These are phyloP conservation scores for Patella caerulea DNA, from an alignment of 2,888 invertebrate genomes.

Conservation along the genomic window DNA sequence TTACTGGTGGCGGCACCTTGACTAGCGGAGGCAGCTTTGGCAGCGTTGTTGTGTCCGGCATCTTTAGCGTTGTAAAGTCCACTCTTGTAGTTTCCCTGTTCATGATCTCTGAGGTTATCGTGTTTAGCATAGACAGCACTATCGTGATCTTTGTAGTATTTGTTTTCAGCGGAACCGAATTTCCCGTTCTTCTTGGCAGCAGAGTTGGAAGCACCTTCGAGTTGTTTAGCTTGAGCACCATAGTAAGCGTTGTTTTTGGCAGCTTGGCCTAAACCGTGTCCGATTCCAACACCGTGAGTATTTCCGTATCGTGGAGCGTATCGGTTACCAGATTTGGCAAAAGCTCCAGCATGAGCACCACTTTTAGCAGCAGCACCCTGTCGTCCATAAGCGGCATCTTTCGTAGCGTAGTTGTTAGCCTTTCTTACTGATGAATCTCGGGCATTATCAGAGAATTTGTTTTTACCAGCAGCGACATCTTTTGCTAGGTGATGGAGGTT, in stretches of 20 bases:
- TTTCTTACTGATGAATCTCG: conserved; percentile 29
- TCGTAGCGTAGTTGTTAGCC: conserved; percentile 34
- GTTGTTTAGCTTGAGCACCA: background rate
- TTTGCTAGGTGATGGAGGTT: conserved; percentile 29
- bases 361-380: conserved; percentile 29
- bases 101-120: conserved; percentile 8
- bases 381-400: conserved; percentile 31
- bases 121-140: conserved; percentile 3
- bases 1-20: background rate
- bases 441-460: conserved; percentile 31
- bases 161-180: background rate
- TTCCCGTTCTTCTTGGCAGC: conserved; percentile 1
- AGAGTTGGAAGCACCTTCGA: background rate
- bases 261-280: background rate
- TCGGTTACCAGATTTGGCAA: background rate
- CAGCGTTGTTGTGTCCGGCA: conserved; percentile 5
- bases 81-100: conserved; percentile 3
- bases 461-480: conserved; percentile 31
- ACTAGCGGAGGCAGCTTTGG: background rate
- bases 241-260: conserved; percentile 2
- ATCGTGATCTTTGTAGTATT: conserved; percentile 10
- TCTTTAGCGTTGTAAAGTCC: background rate
- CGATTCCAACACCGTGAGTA: background rate
- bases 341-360: conserved; percentile 24
- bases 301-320: background rate